phyloP scores from a whole-genome alignment of 2,113 vertebrate genomes.

The Corythaixoides concolor region DNA sequence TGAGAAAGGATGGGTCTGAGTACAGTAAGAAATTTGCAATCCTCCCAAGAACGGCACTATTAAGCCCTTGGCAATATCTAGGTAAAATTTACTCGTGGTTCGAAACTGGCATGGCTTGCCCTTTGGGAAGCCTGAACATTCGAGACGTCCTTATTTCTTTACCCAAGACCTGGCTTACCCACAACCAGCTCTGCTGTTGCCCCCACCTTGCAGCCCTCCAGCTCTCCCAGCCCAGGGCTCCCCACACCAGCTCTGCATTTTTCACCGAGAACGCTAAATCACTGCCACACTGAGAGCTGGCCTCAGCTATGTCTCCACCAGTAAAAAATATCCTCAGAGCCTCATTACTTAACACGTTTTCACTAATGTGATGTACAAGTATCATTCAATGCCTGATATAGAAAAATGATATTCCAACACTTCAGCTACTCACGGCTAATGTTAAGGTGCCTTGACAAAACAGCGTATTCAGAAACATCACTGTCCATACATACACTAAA shows the following conservation, averaged over 20 bases:
- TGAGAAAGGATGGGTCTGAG: neutral
- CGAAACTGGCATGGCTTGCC: neutral
- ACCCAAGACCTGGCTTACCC: neutral
- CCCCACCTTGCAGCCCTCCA: neutral
- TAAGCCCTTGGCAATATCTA: neutral
- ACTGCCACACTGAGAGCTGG: neutral
- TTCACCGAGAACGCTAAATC: neutral
- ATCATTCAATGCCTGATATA: neutral
- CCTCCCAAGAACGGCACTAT: neutral
- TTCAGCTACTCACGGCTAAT: neutral
- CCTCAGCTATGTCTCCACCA: neutral
- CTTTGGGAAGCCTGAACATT: neutral
- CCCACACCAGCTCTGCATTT: neutral
- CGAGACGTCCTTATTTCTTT: neutral
- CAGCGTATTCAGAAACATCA: neutral
- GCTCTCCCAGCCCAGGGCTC: neutral
- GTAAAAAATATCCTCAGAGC: neutral
- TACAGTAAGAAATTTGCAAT: neutral
- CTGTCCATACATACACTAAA: rapidly evolving
- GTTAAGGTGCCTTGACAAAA: neutral
- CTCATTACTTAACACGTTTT: constrained; percentile 33
- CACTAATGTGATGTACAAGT: constrained; percentile 5
- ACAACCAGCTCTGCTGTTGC: neutral
- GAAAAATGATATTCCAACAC: neutral
- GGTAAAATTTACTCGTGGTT: neutral